phyloP scores from a whole-genome alignment of 2,113 vertebrate species.

The Poeciliopsis occidentalis region DNA sequence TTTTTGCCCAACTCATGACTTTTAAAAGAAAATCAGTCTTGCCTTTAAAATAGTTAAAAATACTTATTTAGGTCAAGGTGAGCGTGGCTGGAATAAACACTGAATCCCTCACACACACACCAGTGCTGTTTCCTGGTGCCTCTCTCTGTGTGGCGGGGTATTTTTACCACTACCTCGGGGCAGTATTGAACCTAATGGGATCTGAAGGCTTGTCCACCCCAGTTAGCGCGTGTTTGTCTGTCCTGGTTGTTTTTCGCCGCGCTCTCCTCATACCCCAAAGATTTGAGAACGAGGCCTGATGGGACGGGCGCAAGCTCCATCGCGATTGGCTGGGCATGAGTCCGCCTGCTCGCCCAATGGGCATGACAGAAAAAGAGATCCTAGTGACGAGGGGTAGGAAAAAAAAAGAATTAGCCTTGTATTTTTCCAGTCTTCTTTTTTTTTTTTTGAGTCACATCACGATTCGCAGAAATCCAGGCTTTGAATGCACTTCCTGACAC shows the following conservation, averaged over 20 bases:
- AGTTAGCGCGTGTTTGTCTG: conserved; percentile 60
- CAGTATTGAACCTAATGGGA: conserved; percentile 73
- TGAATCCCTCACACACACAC: conserved; percentile 7
- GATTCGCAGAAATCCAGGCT: conserved; percentile 7
- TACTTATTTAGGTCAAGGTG: conserved; percentile 23
- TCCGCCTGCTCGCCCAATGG: conserved; percentile 26
- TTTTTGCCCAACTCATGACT: not conserved
- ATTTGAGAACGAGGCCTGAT: conserved; percentile 26
- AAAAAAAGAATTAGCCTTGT: not conserved
- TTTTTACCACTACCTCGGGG: conserved; percentile 71
- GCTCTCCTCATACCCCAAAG: conserved; percentile 58
- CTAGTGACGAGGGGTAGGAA: conserved; percentile 25
- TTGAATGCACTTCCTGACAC: conserved; percentile 12
- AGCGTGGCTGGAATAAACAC: not conserved
- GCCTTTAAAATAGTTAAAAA: not conserved
- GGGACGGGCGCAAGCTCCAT: conserved; percentile 16
- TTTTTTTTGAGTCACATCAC: not conserved
- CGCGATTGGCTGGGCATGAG: conserved; percentile 46
- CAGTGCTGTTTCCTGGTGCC: conserved; percentile 36
- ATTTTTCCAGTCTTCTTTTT: conserved; percentile 29
- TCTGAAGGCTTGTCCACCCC: conserved; percentile 76
- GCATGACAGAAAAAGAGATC: conserved; percentile 21
- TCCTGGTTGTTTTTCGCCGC: conserved; percentile 63
- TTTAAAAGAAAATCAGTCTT: not conserved
- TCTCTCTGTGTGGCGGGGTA: conserved; percentile 54